Base-by-base conservation (phyloP, 2,797 vertebrate species). In the Melanotaenia nigrans region DNA sequence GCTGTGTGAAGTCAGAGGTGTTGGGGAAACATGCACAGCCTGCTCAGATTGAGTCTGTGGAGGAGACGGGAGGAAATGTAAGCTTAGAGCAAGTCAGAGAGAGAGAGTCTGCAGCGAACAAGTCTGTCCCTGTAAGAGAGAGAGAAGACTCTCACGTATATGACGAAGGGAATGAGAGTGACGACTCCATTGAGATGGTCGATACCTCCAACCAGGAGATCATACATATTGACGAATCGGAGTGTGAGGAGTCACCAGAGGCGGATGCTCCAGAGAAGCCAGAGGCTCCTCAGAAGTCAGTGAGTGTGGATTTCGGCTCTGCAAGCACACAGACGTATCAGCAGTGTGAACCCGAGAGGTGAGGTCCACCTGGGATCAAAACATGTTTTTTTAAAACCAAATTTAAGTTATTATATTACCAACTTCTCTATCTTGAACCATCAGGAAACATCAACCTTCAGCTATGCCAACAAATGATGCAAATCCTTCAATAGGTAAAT, bases 171-270 rank as follows among this genome's bases (percentile, higher is more conserved):
- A 65, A 70, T 0, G 83, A 91, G 60, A 96, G 95, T 0, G 95
- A 97, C 53, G 80, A 79, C 45, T 96, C 95, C 14, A 76, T 98
- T 9, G 92, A 97, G 79, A 73, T 97, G 73, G 88, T 97, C n/a
- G 94, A 96, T 78, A 60, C 94, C 62, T 71, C 91, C 77, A 81
- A 75, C 80, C 61, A 42, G 13, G 95, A 95, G 64, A 88, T 97
- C 12, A 95, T 99, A 24, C 85, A 94, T 28, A 77, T 97, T 18
- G 94, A 93, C 7, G 95, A 95, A 14, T 96, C 94, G 0, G 96
- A 95, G n/a, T 86, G 83, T 0, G 96, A 95, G 71, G 92, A 93
- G 1, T 40, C 14, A 0, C 0, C 38, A 0, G 91, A 93, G 36
- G 16, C 45, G 85, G 88, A 64, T 0, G 59, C 14, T 36, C 49